Conservation (phyloP, 2,797 vertebrate genomes). For the Cichlasoma orientale region DNA sequence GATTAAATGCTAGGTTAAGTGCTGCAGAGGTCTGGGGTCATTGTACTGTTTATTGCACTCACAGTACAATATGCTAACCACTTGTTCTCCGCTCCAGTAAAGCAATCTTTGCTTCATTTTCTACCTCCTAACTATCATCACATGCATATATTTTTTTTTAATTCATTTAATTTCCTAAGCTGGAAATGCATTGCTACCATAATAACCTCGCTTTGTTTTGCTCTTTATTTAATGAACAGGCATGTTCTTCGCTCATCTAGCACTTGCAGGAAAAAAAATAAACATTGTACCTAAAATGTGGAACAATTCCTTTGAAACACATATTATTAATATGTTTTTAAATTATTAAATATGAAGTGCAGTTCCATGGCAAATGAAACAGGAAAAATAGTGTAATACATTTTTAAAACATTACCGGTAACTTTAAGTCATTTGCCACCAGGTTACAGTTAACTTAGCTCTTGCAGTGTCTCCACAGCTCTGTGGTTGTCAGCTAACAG, state of each 20-base stretch:
- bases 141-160: background rate
- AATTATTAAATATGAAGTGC: background rate
- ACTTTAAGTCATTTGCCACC: background rate
- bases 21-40: background rate
- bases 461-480: background rate
- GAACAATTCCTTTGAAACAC: background rate
- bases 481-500: background rate
- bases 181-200: background rate
- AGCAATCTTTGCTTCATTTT: no score
- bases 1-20: background rate
- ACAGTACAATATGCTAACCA: background rate
- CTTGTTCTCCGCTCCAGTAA: background rate
- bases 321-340: background rate
- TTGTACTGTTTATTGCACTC: background rate
- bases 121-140: background rate
- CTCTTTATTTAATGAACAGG: background rate
- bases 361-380: background rate
- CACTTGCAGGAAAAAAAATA: background rate
- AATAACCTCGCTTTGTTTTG: background rate
- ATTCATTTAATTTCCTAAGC: background rate
- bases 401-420: background rate
- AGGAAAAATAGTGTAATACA: background rate
- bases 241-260: background rate
- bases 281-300: background rate
- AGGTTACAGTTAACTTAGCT: background rate